A percentile compares a stretch with the other conserved stretches of the same genome.
These are phyloP conservation scores for Myiopsitta monachus DNA, from an alignment of 2,113 vertebrate species.

Conservation along the genomic window DNA sequence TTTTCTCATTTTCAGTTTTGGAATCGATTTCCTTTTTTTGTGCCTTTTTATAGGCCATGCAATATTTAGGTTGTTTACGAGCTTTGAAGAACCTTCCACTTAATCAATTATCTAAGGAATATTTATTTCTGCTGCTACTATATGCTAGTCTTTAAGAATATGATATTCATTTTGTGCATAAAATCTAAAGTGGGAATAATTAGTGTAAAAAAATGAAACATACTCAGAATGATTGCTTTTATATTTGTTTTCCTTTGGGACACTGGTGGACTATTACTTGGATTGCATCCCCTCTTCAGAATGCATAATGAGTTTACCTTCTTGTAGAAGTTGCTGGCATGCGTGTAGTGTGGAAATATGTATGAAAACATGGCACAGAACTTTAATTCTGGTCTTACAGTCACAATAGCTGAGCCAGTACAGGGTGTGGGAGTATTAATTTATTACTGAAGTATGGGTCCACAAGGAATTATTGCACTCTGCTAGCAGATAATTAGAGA, in stretches of 20 bases:
- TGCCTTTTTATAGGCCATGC: constrained; percentile 5
- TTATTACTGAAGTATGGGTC: neutral
- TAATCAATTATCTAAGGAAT: neutral
- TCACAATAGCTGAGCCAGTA: neutral
- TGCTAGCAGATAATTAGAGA: neutral
- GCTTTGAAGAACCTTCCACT: neutral
- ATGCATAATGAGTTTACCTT: neutral
- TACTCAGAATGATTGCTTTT: neutral
- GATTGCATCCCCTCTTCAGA: neutral
- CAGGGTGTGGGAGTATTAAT: neutral
- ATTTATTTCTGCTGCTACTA: neutral
- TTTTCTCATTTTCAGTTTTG: constrained; percentile 66
- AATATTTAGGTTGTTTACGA: constrained; percentile 47
- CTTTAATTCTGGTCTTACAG: neutral
- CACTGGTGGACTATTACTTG: neutral
- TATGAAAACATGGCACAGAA: neutral
- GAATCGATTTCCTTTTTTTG: constrained; percentile 39
- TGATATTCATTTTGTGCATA: neutral
- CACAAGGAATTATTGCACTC: neutral
- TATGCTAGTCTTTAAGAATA: neutral
- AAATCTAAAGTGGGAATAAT: neutral
- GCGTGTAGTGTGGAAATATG: neutral
- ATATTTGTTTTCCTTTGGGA: neutral
- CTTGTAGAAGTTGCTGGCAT: neutral
- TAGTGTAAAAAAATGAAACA: neutral